phyloP scores from a whole-genome alignment of 1,140 invertebrate species.

The Atopsyche davidsoni region DNA sequence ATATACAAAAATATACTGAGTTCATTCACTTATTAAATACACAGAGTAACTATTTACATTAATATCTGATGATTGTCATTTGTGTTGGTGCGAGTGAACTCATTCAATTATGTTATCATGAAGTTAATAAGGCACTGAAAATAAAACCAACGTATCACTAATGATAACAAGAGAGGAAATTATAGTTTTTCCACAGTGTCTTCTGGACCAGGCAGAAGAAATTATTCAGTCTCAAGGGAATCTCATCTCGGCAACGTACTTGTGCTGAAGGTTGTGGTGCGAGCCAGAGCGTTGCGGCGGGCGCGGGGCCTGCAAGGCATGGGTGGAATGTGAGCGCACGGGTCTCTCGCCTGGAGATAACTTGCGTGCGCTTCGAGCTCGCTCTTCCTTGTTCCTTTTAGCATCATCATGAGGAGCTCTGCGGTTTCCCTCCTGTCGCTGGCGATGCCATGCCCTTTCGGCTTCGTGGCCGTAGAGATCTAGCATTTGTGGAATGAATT shows the following conservation, averaged over 20 bases:
- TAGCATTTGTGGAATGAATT: slow-evolving; percentile 53
- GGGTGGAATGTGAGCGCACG: slow-evolving; percentile 49
- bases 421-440: slow-evolving; percentile 42
- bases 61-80: too few species aligned
- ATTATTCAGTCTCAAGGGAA: slow-evolving; percentile 45
- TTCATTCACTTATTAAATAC: too few species aligned
- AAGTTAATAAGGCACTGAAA: slow-evolving; percentile 22
- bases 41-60: too few species aligned
- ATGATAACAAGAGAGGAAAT: neutral
- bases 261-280: slow-evolving; percentile 52
- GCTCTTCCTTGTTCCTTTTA: slow-evolving; percentile 34
- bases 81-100: too few species aligned
- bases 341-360: slow-evolving; percentile 28
- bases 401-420: slow-evolving; percentile 28
- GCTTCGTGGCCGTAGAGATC: slow-evolving; percentile 51
- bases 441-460: slow-evolving; percentile 47
- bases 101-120: neutral
- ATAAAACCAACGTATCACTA: slow-evolving; percentile 2
- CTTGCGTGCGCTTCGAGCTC: slow-evolving; percentile 31
- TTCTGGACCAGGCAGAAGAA: neutral
- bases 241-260: slow-evolving; percentile 54
- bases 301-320: slow-evolving; percentile 42
- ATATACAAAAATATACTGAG: too few species aligned
- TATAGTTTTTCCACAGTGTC: neutral
- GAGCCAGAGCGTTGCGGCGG: slow-evolving; percentile 42